Evolutionary conservation across 2,797 vertebrate species (phyloP), one percentile per base, ranked within the genome.

Genomic region (Tokudaia tokunoshimensis): DNA sequence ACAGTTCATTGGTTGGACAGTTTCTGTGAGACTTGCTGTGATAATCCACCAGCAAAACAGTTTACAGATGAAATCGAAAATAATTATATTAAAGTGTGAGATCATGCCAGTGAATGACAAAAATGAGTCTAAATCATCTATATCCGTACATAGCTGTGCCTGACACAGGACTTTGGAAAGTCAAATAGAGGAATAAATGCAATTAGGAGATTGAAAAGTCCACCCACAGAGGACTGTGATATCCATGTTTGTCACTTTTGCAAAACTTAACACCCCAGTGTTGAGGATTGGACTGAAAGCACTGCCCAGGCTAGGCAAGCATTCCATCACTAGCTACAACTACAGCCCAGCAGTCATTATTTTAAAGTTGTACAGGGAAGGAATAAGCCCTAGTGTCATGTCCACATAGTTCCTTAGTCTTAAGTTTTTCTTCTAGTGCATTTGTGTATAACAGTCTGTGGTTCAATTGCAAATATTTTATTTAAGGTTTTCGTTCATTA

Each of bases 21-120:
- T 97, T 98, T 98, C 97, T 92, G 59, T 91, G 92, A 97, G 96
- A 96, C 82, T 95, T 67, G 17, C 63, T 81, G 50, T 14, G 24
- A 82, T 94, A 94, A 93, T 91, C 52, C 79, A 89, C 78, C 41
- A 85, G 81, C 82, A 82, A 20, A 86, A 24, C 70, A 78, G 67
- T 79, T 91, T 91, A 70, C 12, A 92, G 41, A 44, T 63, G 52
- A 80, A 95, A 52, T 12, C 3, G 2, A 74, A 92, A 86, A 31
- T 85, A 47, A 90, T 94, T n/a, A 63, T 41, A 50, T 63, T 15
- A 70, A 91, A 31, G 47, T 78, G 72, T 78, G 85, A 78, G 1
- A 75, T 12, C 1, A 37, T 7, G 12, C 61, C 86, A 90, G 4
- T 6, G 52, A 80, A 55, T 29, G 90, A 29, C 12, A 96, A 92